phyloP scores from a whole-genome alignment of 2,888 invertebrate genomes.

The Chaetogeoica ovagalla region DNA sequence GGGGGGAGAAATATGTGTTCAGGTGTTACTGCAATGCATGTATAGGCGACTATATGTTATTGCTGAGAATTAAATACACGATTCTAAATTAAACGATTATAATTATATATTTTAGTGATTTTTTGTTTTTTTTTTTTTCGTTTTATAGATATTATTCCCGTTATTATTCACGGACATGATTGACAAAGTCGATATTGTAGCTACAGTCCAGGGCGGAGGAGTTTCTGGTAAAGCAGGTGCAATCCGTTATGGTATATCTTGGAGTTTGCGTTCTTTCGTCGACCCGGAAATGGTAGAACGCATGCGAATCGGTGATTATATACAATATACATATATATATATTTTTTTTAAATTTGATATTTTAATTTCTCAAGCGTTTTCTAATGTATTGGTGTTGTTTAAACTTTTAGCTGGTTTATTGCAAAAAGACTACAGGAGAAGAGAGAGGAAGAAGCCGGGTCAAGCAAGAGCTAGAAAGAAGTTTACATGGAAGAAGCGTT shows the following conservation, averaged over 20 bases:
- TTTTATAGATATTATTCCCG: conserved; percentile 75
- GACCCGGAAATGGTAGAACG: conserved; percentile 74
- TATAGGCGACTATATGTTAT: too few relatives aligned
- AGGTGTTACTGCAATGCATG: too few relatives aligned
- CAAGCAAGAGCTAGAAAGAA: conserved; percentile 87
- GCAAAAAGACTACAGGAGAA: conserved; percentile 74
- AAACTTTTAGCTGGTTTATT: conserved; percentile 76
- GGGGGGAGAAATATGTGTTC: too few relatives aligned
- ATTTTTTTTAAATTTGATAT: neutral
- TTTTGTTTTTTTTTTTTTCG: neutral
- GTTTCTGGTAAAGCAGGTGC: conserved; percentile 84
- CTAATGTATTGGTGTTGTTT: neutral
- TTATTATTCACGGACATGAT: conserved; percentile 77
- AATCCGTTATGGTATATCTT: conserved; percentile 84
- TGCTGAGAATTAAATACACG: too few relatives aligned
- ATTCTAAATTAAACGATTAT: too few relatives aligned
- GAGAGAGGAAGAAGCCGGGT: conserved; percentile 91
- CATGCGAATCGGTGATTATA: conserved; percentile 76
- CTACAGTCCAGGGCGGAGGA: conserved; percentile 74
- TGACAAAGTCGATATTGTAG: conserved; percentile 81
- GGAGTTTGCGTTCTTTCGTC: conserved; percentile 81
- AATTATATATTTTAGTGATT: too few relatives aligned
- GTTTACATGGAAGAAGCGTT: conserved; percentile 90
- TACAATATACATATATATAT: neutral
- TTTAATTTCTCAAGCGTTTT: neutral